Evolutionary conservation across 2,888 invertebrate species (phyloP).

Genomic region (Tetrapedia diversipes): DNA sequence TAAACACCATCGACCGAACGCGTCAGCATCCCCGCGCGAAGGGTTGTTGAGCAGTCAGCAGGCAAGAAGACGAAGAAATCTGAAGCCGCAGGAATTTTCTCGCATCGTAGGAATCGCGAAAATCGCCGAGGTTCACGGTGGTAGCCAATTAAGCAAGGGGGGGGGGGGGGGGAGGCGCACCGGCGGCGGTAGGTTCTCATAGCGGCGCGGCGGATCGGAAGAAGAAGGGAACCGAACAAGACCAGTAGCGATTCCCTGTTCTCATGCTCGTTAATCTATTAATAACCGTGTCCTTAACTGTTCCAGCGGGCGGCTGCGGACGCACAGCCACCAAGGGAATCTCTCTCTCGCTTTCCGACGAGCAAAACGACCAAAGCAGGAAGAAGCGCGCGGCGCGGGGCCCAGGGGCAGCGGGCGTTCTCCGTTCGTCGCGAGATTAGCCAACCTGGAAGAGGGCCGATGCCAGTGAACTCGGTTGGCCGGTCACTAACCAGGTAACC

Average conservation of each 20-base stretch:
- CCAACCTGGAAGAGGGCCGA: conserved; percentile 81
- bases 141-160: conserved; percentile 1
- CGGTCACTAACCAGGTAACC: conserved; percentile 84
- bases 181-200: conserved; percentile 19
- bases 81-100: background rate
- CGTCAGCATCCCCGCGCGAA: background rate
- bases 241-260: conserved; percentile 50
- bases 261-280: conserved; percentile 62
- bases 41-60: background rate
- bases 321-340: conserved; percentile 57
- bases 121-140: background rate
- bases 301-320: conserved; percentile 34
- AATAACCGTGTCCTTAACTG: conserved; percentile 63
- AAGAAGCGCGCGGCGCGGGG: conserved; percentile 50
- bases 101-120: background rate
- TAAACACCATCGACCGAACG: too few species aligned
- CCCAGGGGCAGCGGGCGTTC: conserved; percentile 57
- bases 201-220: background rate
- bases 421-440: conserved; percentile 79
- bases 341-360: conserved; percentile 45
- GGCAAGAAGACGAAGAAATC: background rate
- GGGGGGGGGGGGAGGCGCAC: too few species aligned
- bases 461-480: conserved; percentile 83
- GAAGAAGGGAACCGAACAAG: conserved; percentile 13
- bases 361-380: conserved; percentile 50